Conservation (phyloP, 2,113 vertebrate species). For the Panthera tigris region DNA sequence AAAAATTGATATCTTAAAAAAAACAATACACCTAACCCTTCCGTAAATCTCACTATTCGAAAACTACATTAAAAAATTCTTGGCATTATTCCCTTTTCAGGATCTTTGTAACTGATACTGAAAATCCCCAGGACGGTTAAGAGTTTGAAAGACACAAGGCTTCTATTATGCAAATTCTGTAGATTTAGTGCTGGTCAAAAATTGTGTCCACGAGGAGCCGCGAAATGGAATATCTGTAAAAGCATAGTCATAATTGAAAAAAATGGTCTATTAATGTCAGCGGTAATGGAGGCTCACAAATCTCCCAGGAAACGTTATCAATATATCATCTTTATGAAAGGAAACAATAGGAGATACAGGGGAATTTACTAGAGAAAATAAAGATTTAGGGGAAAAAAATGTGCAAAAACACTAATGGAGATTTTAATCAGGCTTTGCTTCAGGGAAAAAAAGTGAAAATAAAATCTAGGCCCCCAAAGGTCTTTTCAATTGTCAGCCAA, state of each 20-base stretch:
- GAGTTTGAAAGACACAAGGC: slow-evolving; percentile 17
- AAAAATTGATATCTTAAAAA: slow-evolving; percentile 24
- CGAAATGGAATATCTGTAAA: neutral
- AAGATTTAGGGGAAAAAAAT: neutral
- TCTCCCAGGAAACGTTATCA: neutral
- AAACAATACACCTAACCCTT: neutral
- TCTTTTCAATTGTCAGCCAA: neutral
- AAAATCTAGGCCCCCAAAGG: neutral
- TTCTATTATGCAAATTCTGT: slow-evolving; percentile 11
- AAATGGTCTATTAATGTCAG: neutral
- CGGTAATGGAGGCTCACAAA: neutral
- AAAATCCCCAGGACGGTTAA: slow-evolving; percentile 33
- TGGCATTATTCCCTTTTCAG: neutral
- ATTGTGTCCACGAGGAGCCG: neutral
- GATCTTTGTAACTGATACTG: neutral
- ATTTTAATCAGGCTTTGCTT: neutral
- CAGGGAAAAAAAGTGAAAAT: neutral
- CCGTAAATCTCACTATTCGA: slow-evolving; percentile 21
- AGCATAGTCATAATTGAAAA: neutral
- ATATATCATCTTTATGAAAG: neutral
- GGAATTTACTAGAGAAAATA: neutral
- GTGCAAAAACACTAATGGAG: neutral
- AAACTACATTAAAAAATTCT: neutral
- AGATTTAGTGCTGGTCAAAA: slow-evolving; percentile 15
- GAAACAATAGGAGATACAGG: neutral